Base-by-base conservation (phyloP, 1,140 invertebrate species). In the Rhopalosiphum padi region DNA sequence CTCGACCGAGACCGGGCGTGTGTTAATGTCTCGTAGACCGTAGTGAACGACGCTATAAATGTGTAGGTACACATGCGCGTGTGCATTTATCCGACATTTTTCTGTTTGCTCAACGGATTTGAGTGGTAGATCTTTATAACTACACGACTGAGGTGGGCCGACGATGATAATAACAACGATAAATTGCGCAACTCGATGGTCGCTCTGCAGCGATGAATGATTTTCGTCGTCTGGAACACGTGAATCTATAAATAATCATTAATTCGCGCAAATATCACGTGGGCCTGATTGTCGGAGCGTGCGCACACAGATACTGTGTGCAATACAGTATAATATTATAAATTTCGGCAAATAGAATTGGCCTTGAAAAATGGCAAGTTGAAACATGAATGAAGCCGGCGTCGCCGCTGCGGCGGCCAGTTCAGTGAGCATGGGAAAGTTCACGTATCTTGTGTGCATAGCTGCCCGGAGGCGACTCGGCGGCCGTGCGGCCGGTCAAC, bases 341-440 rank as follows among this genome's bases (percentile, higher is more conserved):
- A 86, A 86, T 86, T 86, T 86, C 85, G 85, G 43, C 43, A 86
- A 86, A 51, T 51, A 51, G 48, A 21, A 86, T 46, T n/a, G 83
- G 23, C 41, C 83, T 43, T 86, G 83, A 43, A 43, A 43, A 86
- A 15, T 25, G 83, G 37, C 22, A 41, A 25, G 41, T 86, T 6
- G 41, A 86, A 30, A 41, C 30, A 86, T 86, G 41, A 86, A 86
- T 86, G 41, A 86, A 86, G 46, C 2, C 37, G 48, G 1, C n/a
- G 21, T 9, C 25, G 55, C 35, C 25, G n/a, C 37, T 23, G 7
- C 46, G 30, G n/a, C 48, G 51, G 37, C 88, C n/a, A 86, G 85
- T 86, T 86, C 43, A 48, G 22, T 15, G n/a, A n/a, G 89, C 68
- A 82, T 48, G 90, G n/a, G 90, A 91, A 91, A 91, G 90, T 91